Evolutionary conservation across 53 echinoderm and acorn worm genomes (phyloP), one percentile per base, ranked within the genome.

Genomic region (Holothuria scabra): DNA sequence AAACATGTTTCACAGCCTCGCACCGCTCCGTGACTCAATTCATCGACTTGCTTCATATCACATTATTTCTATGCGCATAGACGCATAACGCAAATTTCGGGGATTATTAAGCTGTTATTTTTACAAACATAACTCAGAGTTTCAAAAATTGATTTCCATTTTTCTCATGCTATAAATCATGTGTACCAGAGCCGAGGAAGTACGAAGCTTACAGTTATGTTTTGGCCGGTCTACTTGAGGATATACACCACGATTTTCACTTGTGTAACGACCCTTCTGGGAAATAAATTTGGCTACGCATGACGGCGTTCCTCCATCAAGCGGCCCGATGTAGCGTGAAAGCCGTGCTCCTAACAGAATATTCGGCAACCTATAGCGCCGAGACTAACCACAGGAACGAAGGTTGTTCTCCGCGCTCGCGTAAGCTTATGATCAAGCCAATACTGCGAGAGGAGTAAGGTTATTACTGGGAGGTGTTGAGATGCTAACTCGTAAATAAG

Each of bases 91-190:
- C 72, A 72, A 72, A 72, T 72, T 72, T 72, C 72, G 72, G n/a
- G 46, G 72, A 72, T 72, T 72, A 72, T 72, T 72, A 72, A 72
- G 72, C 72, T 72, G 72, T 72, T 72, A 72, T 72, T 72, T 72
- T 72, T 72, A 72, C 72, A 72, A 72, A 72, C 72, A 72, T 72
- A 72, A 72, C 72, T 72, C 72, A 72, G 48, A 72, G 46, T 72
- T 72, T 72, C 46, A 46, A 72, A 72, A 72, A 72, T 72, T 72
- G 72, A 72, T 72, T 72, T 72, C 72, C 72, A 46, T 72, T 72
- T 52, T 46, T 72, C 44, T 72, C 25, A 9, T 72, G 28, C 46
- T 44, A 49, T 72, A 72, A 72, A 72, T 72, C 72, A 72, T 48
- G 49, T 72, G 25, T 44, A 49, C 72, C 52, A 18, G 52, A 16